Base-by-base conservation (phyloP, 2,797 vertebrate genomes). In the Myotis findleyi region DNA sequence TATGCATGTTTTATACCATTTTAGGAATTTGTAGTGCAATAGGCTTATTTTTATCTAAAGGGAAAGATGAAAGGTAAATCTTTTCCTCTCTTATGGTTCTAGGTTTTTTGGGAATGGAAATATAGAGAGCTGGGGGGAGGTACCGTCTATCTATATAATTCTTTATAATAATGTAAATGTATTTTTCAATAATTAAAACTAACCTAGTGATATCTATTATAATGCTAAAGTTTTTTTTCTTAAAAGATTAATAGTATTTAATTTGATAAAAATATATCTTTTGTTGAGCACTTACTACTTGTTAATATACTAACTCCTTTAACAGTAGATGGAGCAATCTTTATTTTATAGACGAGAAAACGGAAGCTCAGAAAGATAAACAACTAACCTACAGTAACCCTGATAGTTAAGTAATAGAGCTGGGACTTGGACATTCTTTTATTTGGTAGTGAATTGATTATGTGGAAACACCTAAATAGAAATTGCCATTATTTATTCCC, bases 181-280 rank as follows among this genome's bases (percentile, higher is more conserved):
- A 82, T 80, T 89, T 93, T 97, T 75, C 27, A 95, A 57, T 3
- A 83, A 82, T 73, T 93, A 59, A 84, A 95, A 95, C 5, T 38
- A 88, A 87, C 21, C 71, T 91, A 30, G n/a, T 17, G 18, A n/a
- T 85, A 27, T 68, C 51, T 91, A n/a, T 73, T 81, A 30, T 90
- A 85, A 82, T 89, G 64, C 38, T 47, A 71, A 77, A 69, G 7
- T 51, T 23, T 94, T 23, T 94, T 82, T 91, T 89, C 38, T 91
- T 72, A 85, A 92, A 82, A 77, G 18, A 86, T 36, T 93, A 86
- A 55, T 89, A 77, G 18, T 64, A n/a, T 69, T 95, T 79, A 89
- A 95, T 20, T 92, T 84, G 82, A 77, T 79, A 36, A 94, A 57
- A 69, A 80, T 64, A 7, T 89, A 23, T 44, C n/a, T 92, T 73